These are phyloP conservation scores for Drusus annulatus DNA, from an alignment of 1,140 invertebrate genomes.

Conservation along the genomic window DNA sequence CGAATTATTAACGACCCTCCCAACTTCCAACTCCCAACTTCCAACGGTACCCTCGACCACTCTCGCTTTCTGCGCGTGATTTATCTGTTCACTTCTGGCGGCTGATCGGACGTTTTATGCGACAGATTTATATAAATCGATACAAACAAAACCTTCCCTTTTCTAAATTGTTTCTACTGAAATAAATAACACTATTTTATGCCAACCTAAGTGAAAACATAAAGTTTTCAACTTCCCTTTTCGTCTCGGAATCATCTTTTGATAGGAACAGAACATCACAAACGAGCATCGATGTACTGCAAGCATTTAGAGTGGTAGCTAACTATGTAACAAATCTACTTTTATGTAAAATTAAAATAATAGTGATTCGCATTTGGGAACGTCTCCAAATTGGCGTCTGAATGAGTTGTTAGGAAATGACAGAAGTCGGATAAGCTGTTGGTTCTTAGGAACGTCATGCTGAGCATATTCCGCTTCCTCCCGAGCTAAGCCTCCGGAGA, in stretches of 20 bases:
- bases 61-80: conserved; percentile 3
- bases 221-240: too few species aligned
- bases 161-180: too few species aligned
- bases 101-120: background rate
- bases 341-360: too few species aligned
- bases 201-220: too few species aligned
- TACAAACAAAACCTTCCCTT: too few species aligned
- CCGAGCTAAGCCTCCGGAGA: background rate
- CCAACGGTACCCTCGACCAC: background rate
- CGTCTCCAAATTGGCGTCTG: background rate
- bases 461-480: conserved; percentile 47
- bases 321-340: too few species aligned
- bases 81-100: conserved; percentile 6
- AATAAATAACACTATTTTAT: too few species aligned
- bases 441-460: conserved; percentile 41
- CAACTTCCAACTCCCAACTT: background rate
- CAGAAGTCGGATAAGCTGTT: conserved; percentile 3
- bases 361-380: too few species aligned
- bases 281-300: too few species aligned
- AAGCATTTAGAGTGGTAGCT: too few species aligned
- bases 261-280: too few species aligned
- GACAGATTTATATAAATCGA: conserved; percentile 6
- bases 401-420: conserved; percentile 18
- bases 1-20: background rate
- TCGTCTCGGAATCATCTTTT: too few species aligned